Evolutionary conservation across 2,113 vertebrate genomes (phyloP), one percentile per base, ranked within the genome.

Genomic region (Callopanchax toddi): DNA sequence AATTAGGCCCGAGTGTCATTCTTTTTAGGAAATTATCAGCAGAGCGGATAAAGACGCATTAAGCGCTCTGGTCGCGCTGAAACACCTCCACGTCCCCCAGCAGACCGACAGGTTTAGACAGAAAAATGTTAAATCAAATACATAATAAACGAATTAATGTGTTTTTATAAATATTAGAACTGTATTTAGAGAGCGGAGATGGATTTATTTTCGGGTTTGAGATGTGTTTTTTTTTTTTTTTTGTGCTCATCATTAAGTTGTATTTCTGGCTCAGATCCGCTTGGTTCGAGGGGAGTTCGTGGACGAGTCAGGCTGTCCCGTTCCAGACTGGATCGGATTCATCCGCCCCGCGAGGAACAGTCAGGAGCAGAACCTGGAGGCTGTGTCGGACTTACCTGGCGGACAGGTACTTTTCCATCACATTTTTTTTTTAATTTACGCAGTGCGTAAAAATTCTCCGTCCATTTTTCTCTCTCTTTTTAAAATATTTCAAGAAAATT

Each of bases 321-420:
- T 94, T 36, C 90, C 94, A 74, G 96, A 98, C 77, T 99, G 97
- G 97, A 96, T 98, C 89, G 96, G 95, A 77, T 91, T 96, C 91
- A 96, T 99, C 78, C 95, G 97, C 46, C 93, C 96, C 16, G 96
- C 97, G 76, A 94, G 97, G 80, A 98, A 94, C 89, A 89, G 91
- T 26, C 96, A 97, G 70, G 97, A 99, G 77, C 97, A 99, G 82
- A 99, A 96, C 60, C 89, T 99, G 64, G 97, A 98, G 85, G 97
- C 97, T 11, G 90, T 97, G 76, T 95, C 97, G 11, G 97, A 98
- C 62, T 87, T 97, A 86, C 97, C 96, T 45, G 97, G 96, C 51
- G 97, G 96, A 94, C 97, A 98, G 96, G 97, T 98, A 93, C 84
- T 50, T 29, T 18, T 25, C 48, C 11, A 11, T 8, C 8, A 15